phyloP scores from a whole-genome alignment of 2,888 invertebrate species.

The Amiota communis region DNA sequence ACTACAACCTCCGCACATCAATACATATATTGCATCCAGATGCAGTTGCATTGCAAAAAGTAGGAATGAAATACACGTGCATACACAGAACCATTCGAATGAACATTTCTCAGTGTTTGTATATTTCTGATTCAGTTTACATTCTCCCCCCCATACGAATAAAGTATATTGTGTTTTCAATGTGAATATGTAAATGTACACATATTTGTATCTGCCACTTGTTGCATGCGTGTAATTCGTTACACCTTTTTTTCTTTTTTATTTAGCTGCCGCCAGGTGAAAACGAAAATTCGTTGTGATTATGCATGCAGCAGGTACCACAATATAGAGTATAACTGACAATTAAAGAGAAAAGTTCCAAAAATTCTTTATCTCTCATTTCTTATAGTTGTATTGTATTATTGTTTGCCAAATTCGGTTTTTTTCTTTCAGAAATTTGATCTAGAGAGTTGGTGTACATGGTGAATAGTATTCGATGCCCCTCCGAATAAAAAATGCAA shows the following conservation, averaged over 20 bases:
- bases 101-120: neutral
- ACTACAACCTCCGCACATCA: neutral
- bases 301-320: neutral
- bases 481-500: neutral
- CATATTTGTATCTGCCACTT: neutral
- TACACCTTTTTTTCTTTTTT: neutral
- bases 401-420: neutral
- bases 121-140: conserved; percentile 2
- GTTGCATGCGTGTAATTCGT: neutral
- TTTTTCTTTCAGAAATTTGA: neutral
- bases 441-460: neutral
- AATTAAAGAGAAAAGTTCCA: neutral
- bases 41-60: neutral
- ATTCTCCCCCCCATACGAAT: neutral
- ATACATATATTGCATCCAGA: neutral
- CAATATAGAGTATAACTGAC: neutral
- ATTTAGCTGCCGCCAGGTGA: neutral
- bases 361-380: neutral
- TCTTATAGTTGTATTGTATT: neutral
- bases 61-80: neutral
- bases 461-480: too few relatives aligned
- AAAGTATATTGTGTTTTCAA: too few relatives aligned
- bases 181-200: too few relatives aligned
- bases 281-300: neutral
- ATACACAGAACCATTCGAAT: neutral